Conservation (phyloP, 2,113 vertebrate genomes). For the Alectura lathami region DNA sequence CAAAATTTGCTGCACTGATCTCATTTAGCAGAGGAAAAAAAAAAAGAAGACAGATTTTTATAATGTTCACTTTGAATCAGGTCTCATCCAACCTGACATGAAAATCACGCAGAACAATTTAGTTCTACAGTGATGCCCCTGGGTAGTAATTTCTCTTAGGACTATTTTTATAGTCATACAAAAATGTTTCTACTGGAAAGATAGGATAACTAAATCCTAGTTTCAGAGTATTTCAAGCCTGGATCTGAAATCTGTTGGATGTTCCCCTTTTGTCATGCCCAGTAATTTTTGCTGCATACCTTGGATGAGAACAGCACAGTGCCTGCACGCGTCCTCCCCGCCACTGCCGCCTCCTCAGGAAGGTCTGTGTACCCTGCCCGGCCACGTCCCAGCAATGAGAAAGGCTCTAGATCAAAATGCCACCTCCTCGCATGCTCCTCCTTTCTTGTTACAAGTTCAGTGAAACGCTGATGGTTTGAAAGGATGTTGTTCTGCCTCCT, state of each 20-base stretch:
- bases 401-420: neutral
- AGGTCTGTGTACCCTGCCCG: neutral
- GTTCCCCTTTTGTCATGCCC: neutral
- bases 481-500: neutral
- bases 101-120: neutral
- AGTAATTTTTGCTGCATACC: neutral
- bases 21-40: neutral
- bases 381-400: neutral
- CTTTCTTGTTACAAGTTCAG: neutral
- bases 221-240: neutral
- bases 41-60: neutral
- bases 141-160: neutral
- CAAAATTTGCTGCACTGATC: neutral
- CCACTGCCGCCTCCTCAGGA: accelerated
- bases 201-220: neutral
- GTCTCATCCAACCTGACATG: neutral
- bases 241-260: neutral
- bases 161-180: neutral
- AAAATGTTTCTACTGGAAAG: neutral
- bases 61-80: neutral
- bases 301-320: neutral
- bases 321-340: neutral
- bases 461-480: neutral
- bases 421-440: neutral
- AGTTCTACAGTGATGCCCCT: neutral